Base-by-base conservation (phyloP, 2,888 invertebrate genomes). In the Chamaedrilus cognettii region DNA sequence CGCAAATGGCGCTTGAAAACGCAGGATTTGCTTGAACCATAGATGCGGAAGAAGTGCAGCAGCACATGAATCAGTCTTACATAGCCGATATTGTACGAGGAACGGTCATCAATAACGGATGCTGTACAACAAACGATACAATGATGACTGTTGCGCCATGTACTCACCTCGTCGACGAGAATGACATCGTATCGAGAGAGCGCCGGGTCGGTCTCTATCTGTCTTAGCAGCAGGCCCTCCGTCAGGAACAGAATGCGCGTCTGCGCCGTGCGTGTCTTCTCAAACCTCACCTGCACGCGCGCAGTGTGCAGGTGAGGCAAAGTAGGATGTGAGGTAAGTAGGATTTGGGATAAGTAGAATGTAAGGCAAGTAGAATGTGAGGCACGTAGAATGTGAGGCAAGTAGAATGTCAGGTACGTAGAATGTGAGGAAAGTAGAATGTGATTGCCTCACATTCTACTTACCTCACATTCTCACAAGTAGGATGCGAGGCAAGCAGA, bases 211-310 rank as follows among this genome's bases (percentile, higher is more conserved):
- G 91, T 88, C 0, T 91, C 89, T 79, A 96, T 88, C 89, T 96
- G 87, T n/a, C 86, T 77, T 60, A 86, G 75, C 31, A 86, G 77
- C 30, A 87, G 68, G 62, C 84, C 98, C 87, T 99, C 99, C 0
- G 99, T 99, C 70, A 99, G 90, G 78, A 99, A 99, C 52, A 96
- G 88, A 74, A 99, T 92, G 81, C 90, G 91, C 0, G 99, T 99
- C 68, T 90, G 88, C 64, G 89, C 88, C 32, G 92, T 92, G 82
- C 90, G 92, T 72, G 89, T 91, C 82, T 92, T 94, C 79, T 97
- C 96, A 86, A 97, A 98, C 70, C 98, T 71, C 28, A 83, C 82
- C 82, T 82, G 66, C 7, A n/a, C n/a, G n/a, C n/a, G n/a, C n/a
- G 68, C 59, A 26, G 34, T 32, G 28, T 49, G 30, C 26, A 26